phyloP scores from a whole-genome alignment of 64 coral and sea anemone genomes.

The Montipora cactus region DNA sequence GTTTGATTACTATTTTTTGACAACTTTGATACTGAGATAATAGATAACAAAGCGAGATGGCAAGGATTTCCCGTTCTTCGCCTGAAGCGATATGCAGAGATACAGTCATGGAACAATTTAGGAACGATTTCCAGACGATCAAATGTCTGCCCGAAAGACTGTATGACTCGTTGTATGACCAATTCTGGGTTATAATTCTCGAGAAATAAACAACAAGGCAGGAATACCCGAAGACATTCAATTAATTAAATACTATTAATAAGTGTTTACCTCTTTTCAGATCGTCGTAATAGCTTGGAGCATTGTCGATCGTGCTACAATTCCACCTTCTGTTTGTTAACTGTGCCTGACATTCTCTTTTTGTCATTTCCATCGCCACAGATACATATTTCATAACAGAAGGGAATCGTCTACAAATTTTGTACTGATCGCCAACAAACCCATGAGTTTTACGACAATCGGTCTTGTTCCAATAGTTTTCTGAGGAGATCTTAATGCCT shows the following conservation, averaged over 20 bases:
- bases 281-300: constrained; percentile 65
- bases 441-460: constrained; percentile 63
- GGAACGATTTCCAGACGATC: constrained; percentile 25
- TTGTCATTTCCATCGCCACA: constrained; percentile 77
- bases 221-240: constrained; percentile 10
- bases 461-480: constrained; percentile 61
- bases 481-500: constrained; percentile 40
- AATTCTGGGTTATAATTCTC: not conserved
- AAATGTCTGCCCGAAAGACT: not conserved
- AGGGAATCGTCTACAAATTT: constrained; percentile 63
- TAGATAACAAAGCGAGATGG: constrained; percentile 4
- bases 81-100: constrained; percentile 9
- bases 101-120: not conserved
- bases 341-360: constrained; percentile 62
- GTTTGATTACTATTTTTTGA: constrained; percentile 32
- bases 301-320: constrained; percentile 59
- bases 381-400: constrained; percentile 84
- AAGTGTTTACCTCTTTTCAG: constrained; percentile 64
- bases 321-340: constrained; percentile 78
- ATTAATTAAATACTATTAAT: not conserved
- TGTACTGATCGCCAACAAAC: constrained; percentile 74
- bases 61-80: not conserved
- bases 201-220: not conserved
- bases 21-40: constrained; percentile 16
- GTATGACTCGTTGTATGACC: not conserved